Conservation (phyloP, 2,888 invertebrate species). For the Euclidia mi region DNA sequence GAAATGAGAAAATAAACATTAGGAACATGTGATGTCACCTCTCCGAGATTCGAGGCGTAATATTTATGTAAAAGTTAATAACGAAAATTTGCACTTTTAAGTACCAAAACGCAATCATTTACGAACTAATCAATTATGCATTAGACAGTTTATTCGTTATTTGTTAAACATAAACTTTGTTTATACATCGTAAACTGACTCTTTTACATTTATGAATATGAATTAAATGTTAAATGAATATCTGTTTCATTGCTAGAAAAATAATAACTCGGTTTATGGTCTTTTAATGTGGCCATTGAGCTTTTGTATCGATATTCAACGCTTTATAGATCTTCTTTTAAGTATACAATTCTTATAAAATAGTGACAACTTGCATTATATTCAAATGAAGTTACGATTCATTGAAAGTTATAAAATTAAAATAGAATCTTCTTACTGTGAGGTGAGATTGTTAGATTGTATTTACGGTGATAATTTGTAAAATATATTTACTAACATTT, state of each 20-base stretch:
- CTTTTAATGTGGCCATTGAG: constrained; percentile 15
- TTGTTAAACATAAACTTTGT: constrained; percentile 37
- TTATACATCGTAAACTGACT: constrained; percentile 45
- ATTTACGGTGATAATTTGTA: no score
- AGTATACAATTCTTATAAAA: no score
- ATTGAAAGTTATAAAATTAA: no score
- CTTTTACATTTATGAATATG: constrained; percentile 47
- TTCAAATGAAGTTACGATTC: no score
- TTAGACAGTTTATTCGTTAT: constrained; percentile 39
- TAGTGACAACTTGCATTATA: no score
- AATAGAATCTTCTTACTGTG: no score
- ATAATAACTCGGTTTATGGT: constrained; percentile 21
- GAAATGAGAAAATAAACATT: no score
- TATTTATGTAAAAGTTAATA: constrained; percentile 1
- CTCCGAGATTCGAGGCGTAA: no score
- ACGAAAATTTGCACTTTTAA: constrained; percentile 2
- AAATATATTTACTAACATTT: no score
- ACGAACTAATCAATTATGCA: constrained; percentile 25
- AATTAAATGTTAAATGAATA: constrained; percentile 36
- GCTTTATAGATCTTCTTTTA: neutral
- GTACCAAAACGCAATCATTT: constrained; percentile 10
- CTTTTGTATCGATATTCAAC: constrained; percentile 18
- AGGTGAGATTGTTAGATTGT: no score
- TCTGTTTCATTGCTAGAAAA: constrained; percentile 28
- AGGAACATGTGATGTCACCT: no score